These are phyloP conservation scores for Chironomus tepperi DNA, from an alignment of 1,140 invertebrate genomes.

Conservation along the genomic window DNA sequence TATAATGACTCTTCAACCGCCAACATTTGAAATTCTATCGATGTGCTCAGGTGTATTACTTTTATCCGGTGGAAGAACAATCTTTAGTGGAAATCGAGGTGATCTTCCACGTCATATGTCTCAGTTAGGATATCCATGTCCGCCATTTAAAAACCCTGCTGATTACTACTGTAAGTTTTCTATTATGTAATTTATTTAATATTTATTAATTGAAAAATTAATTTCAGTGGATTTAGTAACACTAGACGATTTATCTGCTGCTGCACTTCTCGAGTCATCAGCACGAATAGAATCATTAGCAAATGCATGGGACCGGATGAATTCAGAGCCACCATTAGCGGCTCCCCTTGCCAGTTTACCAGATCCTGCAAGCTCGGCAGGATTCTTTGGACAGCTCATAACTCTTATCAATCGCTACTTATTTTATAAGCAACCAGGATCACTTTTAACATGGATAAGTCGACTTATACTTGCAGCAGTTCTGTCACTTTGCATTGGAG, in stretches of 20 bases:
- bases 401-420: slow-evolving; percentile 40
- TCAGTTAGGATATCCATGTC: slow-evolving; percentile 88
- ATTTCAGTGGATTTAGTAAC: slow-evolving; percentile 84
- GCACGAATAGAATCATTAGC: slow-evolving; percentile 84
- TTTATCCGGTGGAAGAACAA: slow-evolving; percentile 78
- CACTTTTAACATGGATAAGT: slow-evolving; percentile 65
- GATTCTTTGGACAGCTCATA: slow-evolving; percentile 42
- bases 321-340: slow-evolving; percentile 37
- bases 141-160: slow-evolving; percentile 90
- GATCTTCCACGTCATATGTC: slow-evolving; percentile 91
- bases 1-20: slow-evolving; percentile 85
- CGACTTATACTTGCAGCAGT: slow-evolving; percentile 66
- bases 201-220: slow-evolving; percentile 17
- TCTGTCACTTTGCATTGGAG: slow-evolving; percentile 74
- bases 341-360: slow-evolving; percentile 38
- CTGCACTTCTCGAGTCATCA: slow-evolving; percentile 88
- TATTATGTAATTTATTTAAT: neutral
- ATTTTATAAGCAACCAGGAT: slow-evolving; percentile 81
- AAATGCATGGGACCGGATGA: slow-evolving; percentile 51
- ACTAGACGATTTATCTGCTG: slow-evolving; percentile 81
- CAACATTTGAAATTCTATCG: slow-evolving; percentile 90
- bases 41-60: slow-evolving; percentile 81
- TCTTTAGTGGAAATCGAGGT: slow-evolving; percentile 80
- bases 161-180: slow-evolving; percentile 83
- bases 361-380: slow-evolving; percentile 35